A percentile compares a stretch with the other conserved stretches of the same genome.
Evolutionary conservation across 2,797 vertebrate genomes (phyloP).

Genomic region (Phoxinus dragarum): DNA sequence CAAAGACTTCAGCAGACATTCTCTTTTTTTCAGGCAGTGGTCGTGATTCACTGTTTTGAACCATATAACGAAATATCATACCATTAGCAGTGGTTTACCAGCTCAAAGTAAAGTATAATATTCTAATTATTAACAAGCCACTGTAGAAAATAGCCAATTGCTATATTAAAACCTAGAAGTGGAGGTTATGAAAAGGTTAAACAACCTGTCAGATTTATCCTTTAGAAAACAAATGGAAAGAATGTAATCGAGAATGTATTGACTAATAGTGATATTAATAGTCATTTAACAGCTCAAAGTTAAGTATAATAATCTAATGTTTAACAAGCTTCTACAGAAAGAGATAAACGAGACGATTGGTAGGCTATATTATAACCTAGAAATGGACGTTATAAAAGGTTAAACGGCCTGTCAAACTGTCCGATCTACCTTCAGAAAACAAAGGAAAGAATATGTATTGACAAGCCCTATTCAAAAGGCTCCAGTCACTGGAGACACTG

Average conservation of each 20-base stretch:
- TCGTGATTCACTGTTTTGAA: conserved; percentile 30
- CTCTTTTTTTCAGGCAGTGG: neutral
- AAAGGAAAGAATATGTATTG: conserved; percentile 33
- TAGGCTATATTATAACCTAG: neutral
- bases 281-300: neutral
- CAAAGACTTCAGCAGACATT: conserved; percentile 21
- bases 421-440: conserved; percentile 13
- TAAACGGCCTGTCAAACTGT: neutral
- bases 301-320: neutral
- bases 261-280: conserved; percentile 2
- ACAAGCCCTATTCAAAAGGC: neutral
- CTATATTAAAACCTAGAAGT: neutral
- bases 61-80: conserved; percentile 1
- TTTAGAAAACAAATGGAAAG: conserved; percentile 33
- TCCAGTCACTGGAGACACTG: conserved; percentile 38
- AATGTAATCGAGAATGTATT: conserved; percentile 28
- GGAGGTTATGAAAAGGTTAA: neutral
- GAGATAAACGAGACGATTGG: neutral
- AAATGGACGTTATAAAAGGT: neutral
- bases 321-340: neutral
- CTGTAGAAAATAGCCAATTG: neutral
- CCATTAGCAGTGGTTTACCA: conserved; percentile 24
- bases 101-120: conserved; percentile 3
- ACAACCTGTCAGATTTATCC: neutral
- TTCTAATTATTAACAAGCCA: conserved; percentile 10